phyloP scores from a whole-genome alignment of 2,797 vertebrate species.

The Meriones psammophilus region DNA sequence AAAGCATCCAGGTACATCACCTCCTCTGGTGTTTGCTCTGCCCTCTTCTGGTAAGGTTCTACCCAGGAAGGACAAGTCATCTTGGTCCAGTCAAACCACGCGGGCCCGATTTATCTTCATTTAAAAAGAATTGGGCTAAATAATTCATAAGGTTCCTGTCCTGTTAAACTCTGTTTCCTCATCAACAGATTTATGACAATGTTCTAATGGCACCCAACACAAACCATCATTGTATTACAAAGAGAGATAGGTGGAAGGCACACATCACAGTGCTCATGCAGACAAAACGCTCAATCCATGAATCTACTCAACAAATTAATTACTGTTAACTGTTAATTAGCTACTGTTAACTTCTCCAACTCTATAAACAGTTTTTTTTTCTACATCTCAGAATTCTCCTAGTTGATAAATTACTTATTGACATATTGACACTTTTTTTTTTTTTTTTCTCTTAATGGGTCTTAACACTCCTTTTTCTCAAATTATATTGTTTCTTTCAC shows the following conservation, averaged over 20 bases:
- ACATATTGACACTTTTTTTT: too few species aligned
- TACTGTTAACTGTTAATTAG: not conserved
- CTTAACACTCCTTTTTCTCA: slow-evolving; percentile 17
- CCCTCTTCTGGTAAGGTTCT: not conserved
- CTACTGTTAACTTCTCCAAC: not conserved
- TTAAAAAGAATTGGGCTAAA: not conserved
- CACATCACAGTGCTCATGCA: not conserved
- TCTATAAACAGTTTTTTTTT: not conserved
- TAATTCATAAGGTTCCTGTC: not conserved
- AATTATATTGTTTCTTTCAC: not conserved
- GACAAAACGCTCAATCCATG: not conserved
- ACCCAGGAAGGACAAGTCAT: not conserved
- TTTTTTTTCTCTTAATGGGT: not conserved
- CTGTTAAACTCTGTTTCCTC: not conserved
- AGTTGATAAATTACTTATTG: not conserved
- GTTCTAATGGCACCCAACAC: not conserved
- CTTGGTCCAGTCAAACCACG: not conserved
- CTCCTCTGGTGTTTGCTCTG: not conserved
- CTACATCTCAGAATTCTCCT: not conserved
- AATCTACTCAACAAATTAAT: not conserved
- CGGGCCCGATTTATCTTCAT: not conserved
- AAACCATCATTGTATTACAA: not conserved
- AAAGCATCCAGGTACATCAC: not conserved
- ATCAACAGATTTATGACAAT: not conserved
- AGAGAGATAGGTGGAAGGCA: not conserved